Conservation (phyloP, 2,113 vertebrate genomes). For the Meriones unguiculatus region DNA sequence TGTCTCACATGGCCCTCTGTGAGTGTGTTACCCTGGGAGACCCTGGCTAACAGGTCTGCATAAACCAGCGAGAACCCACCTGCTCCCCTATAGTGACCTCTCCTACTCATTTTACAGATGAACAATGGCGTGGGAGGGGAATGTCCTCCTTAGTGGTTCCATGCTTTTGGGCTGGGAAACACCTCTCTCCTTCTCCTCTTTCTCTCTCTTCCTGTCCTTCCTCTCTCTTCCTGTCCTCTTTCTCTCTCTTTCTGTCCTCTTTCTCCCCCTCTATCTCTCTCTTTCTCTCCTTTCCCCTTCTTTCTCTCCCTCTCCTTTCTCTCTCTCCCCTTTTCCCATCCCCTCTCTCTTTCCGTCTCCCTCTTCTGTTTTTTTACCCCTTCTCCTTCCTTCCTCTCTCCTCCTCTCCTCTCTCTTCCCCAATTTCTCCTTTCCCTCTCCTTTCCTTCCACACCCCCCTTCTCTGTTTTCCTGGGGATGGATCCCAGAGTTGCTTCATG, state of each 20-base stretch:
- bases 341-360: background rate
- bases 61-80: background rate
- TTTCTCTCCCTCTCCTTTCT: too few relatives aligned
- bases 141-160: background rate
- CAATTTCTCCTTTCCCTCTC: too few relatives aligned
- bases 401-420: too few relatives aligned
- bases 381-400: background rate
- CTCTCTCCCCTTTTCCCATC: too few relatives aligned
- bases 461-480: too few relatives aligned
- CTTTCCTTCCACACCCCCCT: too few relatives aligned
- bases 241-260: too few relatives aligned
- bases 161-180: background rate
- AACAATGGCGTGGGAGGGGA: background rate
- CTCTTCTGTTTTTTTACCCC: too few relatives aligned
- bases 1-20: background rate
- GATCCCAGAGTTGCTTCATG: background rate
- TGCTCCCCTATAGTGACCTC: background rate
- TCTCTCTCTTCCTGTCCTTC: background rate
- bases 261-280: background rate
- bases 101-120: background rate
- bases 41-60: background rate
- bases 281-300: too few relatives aligned
- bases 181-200: background rate
- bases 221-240: rapidly evolving
- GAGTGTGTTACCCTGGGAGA: background rate